These are phyloP conservation scores for Pipistrellus pipistrellus DNA, from an alignment of 2,797 vertebrate genomes.

Conservation along the genomic window DNA sequence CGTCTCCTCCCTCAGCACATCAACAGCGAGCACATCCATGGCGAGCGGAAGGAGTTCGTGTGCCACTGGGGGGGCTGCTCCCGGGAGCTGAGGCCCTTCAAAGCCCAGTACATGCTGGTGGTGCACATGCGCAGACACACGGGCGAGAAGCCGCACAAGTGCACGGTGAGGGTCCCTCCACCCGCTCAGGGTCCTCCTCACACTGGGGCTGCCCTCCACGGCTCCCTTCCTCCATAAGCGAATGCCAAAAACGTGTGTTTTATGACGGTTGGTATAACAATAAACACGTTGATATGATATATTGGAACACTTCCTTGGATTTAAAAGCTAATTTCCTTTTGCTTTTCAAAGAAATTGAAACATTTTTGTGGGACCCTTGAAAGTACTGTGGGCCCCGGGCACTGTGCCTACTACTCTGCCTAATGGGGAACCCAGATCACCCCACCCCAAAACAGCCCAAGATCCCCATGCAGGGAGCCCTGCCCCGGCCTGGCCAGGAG, in stretches of 20 bases:
- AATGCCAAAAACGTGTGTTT: neutral
- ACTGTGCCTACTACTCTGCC: neutral
- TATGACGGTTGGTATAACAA: neutral
- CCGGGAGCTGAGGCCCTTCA: slow-evolving; percentile 97
- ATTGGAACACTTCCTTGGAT: neutral
- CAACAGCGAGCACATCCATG: slow-evolving; percentile 99
- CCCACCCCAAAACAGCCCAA: neutral
- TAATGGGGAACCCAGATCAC: neutral
- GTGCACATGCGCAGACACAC: slow-evolving; percentile 99
- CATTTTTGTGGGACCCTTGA: neutral
- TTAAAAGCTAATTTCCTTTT: neutral
- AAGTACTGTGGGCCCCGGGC: neutral
- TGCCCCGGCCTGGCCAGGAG: neutral
- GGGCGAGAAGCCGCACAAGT: slow-evolving; percentile 99
- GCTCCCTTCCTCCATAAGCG: neutral
- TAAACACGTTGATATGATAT: neutral
- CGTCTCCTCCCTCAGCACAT: slow-evolving; percentile 92
- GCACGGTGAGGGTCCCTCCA: slow-evolving; percentile 92
- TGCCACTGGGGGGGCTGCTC: slow-evolving; percentile 98
- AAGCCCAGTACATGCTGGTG: slow-evolving; percentile 99
- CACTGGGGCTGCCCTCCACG: neutral
- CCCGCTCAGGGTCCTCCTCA: neutral
- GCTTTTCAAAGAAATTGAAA: slow-evolving; percentile 33
- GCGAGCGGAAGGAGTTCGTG: slow-evolving; percentile 99
- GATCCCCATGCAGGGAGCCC: neutral